Evolutionary conservation across 2,888 invertebrate genomes (phyloP).

Genomic region (Acleris literana): DNA sequence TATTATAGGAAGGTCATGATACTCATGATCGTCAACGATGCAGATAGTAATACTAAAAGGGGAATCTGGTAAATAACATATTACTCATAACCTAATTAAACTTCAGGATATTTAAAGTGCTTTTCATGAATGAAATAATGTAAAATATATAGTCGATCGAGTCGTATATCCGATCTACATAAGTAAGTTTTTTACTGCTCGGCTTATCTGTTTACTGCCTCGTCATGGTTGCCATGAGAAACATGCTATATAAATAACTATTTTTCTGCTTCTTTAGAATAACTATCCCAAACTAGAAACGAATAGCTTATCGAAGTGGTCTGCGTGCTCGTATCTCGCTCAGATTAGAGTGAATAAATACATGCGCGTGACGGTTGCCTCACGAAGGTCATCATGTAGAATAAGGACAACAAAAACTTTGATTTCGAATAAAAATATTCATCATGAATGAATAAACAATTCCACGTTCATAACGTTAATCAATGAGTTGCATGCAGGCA

Average conservation of each 20-base stretch:
- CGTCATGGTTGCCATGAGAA: neutral
- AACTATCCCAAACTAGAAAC: constrained; percentile 26
- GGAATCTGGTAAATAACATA: neutral
- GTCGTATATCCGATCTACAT: too few relatives aligned
- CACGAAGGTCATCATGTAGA: constrained; percentile 50
- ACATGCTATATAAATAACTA: neutral
- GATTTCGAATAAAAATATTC: constrained; percentile 76
- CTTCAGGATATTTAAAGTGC: too few relatives aligned
- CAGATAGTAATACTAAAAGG: neutral
- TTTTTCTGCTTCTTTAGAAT: constrained; percentile 7
- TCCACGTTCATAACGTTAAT: constrained; percentile 83
- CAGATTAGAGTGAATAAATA: constrained; percentile 40
- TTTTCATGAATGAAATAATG: neutral
- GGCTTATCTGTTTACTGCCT: neutral
- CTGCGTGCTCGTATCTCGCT: constrained; percentile 28
- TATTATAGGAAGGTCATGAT: too few relatives aligned
- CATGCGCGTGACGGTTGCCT: constrained; percentile 42
- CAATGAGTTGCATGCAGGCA: constrained; percentile 83
- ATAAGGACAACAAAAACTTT: constrained; percentile 62
- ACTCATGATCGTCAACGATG: neutral
- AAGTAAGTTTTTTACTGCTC: neutral
- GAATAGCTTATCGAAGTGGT: constrained; percentile 27
- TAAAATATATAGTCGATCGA: too few relatives aligned
- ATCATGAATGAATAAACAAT: constrained; percentile 83
- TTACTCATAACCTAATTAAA: neutral